These are phyloP conservation scores for Hypselothyrea guttata DNA, from an alignment of 2,888 invertebrate genomes.

Conservation along the genomic window DNA sequence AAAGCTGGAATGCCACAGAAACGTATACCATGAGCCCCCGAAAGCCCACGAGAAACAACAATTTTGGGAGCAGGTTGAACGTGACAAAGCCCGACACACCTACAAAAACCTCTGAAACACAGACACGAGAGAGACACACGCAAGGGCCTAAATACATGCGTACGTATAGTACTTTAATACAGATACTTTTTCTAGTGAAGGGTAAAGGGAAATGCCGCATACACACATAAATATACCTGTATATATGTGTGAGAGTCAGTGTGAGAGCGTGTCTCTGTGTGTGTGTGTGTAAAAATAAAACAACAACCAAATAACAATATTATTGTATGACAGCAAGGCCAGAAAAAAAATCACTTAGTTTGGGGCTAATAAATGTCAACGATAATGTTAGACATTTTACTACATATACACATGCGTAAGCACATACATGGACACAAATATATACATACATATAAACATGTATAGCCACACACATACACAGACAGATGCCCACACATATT, in stretches of 20 bases:
- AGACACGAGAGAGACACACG: slow-evolving; percentile 12
- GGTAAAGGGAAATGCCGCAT: slow-evolving; percentile 14
- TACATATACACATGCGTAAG: slow-evolving; percentile 11
- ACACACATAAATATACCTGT: slow-evolving; percentile 7
- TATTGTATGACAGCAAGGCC: slow-evolving; percentile 40
- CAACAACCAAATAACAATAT: slow-evolving; percentile 46
- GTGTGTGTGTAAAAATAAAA: no score
- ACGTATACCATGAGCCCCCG: slow-evolving; percentile 15
- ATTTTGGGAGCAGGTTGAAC: slow-evolving; percentile 27
- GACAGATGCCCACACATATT: no score
- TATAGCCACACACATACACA: background rate
- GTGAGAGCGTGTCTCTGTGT: no score
- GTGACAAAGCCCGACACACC: slow-evolving; percentile 47
- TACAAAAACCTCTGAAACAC: slow-evolving; percentile 23
- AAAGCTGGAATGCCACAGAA: slow-evolving; percentile 32
- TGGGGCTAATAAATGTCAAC: slow-evolving; percentile 69
- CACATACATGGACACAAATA: background rate
- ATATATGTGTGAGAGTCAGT: no score
- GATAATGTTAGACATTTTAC: slow-evolving; percentile 67
- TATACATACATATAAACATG: background rate
- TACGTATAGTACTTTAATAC: slow-evolving; percentile 29
- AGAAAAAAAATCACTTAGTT: slow-evolving; percentile 61
- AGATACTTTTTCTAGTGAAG: slow-evolving; percentile 29
- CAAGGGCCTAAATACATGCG: slow-evolving; percentile 10
- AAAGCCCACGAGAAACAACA: slow-evolving; percentile 30